Percentiles rank a stretch among this genome's conserved stretches.
These are phyloP conservation scores for Opisthocomus hoazin DNA, from an alignment of 2,113 vertebrate species.

Conservation along the genomic window DNA sequence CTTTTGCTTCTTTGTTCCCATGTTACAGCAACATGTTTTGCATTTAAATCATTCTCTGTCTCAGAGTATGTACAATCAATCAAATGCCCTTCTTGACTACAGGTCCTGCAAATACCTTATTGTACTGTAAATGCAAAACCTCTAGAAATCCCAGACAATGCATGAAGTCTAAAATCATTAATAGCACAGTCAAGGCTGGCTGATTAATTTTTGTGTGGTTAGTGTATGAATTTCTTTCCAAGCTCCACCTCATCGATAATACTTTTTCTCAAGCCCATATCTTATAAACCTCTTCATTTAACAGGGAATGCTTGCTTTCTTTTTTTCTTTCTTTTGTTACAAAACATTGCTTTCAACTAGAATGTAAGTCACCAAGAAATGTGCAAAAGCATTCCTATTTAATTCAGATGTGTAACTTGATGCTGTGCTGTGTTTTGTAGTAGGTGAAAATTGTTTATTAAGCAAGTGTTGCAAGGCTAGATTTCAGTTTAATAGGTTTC, in stretches of 20 bases:
- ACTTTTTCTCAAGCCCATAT: neutral
- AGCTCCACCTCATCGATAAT: neutral
- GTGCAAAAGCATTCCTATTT: neutral
- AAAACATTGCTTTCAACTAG: neutral
- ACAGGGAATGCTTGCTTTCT: neutral
- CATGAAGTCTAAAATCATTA: slow-evolving; percentile 20
- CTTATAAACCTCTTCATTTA: neutral
- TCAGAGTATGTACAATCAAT: neutral
- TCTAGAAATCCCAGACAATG: slow-evolving; percentile 18
- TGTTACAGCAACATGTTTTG: slow-evolving; percentile 20
- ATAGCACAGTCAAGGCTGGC: neutral
- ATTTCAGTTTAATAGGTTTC: neutral
- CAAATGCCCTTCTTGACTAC: slow-evolving; percentile 18
- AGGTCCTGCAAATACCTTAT: slow-evolving; percentile 2
- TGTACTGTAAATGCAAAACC: slow-evolving; percentile 16
- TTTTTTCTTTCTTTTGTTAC: neutral
- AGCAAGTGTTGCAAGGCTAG: neutral
- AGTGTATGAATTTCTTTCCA: neutral
- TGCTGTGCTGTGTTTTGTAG: neutral
- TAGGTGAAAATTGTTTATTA: slow-evolving; percentile 19
- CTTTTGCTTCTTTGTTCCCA: slow-evolving; percentile 23
- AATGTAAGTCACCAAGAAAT: neutral
- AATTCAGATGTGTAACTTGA: neutral
- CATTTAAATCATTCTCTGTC: slow-evolving; percentile 30
- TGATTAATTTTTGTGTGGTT: slow-evolving; percentile 34